phyloP scores from a whole-genome alignment of 2,888 invertebrate genomes.

The Acleris holmiana region DNA sequence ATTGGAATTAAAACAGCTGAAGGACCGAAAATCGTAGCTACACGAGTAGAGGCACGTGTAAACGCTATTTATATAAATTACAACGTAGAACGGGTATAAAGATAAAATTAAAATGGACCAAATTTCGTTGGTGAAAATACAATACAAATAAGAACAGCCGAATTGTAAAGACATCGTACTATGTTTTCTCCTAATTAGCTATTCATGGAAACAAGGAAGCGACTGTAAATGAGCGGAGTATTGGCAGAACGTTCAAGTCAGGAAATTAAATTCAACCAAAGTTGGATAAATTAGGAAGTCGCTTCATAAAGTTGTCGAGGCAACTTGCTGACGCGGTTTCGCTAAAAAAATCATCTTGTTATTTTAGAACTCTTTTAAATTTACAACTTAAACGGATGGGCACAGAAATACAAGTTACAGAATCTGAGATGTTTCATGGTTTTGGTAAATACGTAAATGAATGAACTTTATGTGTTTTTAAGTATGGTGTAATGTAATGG shows the following conservation, averaged over 20 bases:
- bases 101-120: not conserved
- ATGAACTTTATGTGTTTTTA: too few species aligned
- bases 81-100: too few species aligned
- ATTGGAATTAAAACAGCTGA: too few species aligned
- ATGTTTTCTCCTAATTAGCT: conserved; percentile 30
- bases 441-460: too few species aligned
- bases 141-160: conserved; percentile 10
- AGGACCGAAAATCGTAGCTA: too few species aligned
- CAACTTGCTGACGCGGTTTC: not conserved
- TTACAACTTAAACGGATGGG: too few species aligned
- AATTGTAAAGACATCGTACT: conserved; percentile 14
- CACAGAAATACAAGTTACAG: too few species aligned
- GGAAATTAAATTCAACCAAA: conserved; percentile 21
- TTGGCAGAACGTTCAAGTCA: conserved; percentile 22
- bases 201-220: conserved; percentile 27
- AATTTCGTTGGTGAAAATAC: not conserved
- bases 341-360: not conserved
- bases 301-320: conserved; percentile 5
- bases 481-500: too few species aligned
- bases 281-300: conserved; percentile 23
- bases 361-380: not conserved
- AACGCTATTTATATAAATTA: too few species aligned
- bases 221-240: conserved; percentile 28
- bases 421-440: too few species aligned
- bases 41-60: too few species aligned